A percentile compares a stretch with the other conserved stretches of the same genome.
Evolutionary conservation across 1,140 invertebrate species (phyloP).

Genomic region (Drosophila nigromelanica): DNA sequence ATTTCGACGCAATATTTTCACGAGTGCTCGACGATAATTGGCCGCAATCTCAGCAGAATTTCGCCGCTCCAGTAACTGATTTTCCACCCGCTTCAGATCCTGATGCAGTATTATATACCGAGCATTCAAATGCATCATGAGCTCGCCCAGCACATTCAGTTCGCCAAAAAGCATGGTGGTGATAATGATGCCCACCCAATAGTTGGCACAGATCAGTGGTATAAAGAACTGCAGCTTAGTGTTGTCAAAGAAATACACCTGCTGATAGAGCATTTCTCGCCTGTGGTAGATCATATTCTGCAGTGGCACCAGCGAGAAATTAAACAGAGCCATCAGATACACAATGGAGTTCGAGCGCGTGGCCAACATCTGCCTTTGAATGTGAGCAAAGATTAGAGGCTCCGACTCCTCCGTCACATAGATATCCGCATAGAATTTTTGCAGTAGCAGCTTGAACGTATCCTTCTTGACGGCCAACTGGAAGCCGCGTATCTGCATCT

Average conservation of each 20-base stretch:
- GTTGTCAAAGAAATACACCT: slow-evolving; percentile 65
- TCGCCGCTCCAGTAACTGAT: slow-evolving; percentile 1
- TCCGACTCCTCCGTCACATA: slow-evolving; percentile 45
- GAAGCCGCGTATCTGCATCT: slow-evolving; percentile 65
- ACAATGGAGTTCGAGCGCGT: slow-evolving; percentile 55
- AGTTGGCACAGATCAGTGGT: slow-evolving; percentile 51
- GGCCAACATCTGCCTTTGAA: slow-evolving; percentile 54
- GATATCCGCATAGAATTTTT: slow-evolving; percentile 67
- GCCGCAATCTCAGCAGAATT: slow-evolving; percentile 12
- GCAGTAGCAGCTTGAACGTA: slow-evolving; percentile 49
- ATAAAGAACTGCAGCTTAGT: slow-evolving; percentile 45
- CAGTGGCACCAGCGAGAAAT: slow-evolving; percentile 57
- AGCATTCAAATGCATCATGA: slow-evolving; percentile 73
- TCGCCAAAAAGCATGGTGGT: slow-evolving; percentile 66
- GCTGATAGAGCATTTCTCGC: slow-evolving; percentile 66
- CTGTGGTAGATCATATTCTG: slow-evolving; percentile 54
- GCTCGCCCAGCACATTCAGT: slow-evolving; percentile 66
- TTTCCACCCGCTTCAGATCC: slow-evolving; percentile 35
- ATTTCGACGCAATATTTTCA: slow-evolving; percentile 55
- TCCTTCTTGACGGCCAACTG: slow-evolving; percentile 60
- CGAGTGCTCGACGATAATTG: slow-evolving; percentile 40
- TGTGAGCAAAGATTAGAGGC: slow-evolving; percentile 35
- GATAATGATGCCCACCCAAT: slow-evolving; percentile 67
- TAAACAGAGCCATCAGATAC: slow-evolving; percentile 59
- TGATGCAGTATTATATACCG: slow-evolving; percentile 56